Conservation (phyloP, 2,888 invertebrate species). For the Cephus spinipes region DNA sequence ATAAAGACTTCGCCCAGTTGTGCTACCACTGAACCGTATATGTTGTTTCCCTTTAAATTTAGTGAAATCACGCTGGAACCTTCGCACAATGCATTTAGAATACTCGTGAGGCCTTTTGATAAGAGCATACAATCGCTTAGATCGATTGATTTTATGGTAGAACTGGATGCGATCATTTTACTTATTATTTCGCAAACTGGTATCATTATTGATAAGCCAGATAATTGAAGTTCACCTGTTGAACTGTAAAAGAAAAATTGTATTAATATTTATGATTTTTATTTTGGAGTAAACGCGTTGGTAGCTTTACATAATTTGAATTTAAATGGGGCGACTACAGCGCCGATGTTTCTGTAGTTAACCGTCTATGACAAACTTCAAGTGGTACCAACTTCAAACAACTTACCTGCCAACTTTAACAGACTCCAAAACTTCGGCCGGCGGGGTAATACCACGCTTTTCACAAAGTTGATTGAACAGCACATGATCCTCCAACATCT, state of each 20-base stretch:
- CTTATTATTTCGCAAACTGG: constrained; percentile 58
- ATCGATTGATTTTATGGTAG: constrained; percentile 56
- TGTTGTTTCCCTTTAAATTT: constrained; percentile 64
- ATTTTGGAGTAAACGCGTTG: not conserved
- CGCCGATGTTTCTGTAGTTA: not conserved
- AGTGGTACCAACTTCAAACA: not conserved
- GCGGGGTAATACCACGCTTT: constrained; percentile 44
- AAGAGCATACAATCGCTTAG: constrained; percentile 63
- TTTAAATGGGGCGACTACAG: not conserved
- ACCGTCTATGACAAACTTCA: constrained; percentile 10
- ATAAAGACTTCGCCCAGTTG: constrained; percentile 59
- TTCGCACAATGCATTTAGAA: constrained; percentile 58
- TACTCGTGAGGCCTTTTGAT: constrained; percentile 55
- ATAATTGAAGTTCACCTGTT: constrained; percentile 50
- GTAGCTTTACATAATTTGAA: not conserved
- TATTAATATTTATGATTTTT: not conserved
- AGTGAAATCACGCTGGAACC: constrained; percentile 56
- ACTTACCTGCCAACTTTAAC: constrained; percentile 53
- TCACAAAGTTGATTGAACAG: constrained; percentile 52
- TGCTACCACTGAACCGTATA: constrained; percentile 52
- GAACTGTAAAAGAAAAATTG: constrained; percentile 39
- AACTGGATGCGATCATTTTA: constrained; percentile 59
- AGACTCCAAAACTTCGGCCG: constrained; percentile 49
- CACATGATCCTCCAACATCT: constrained; percentile 52
- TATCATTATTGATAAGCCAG: constrained; percentile 51